Conservation (phyloP, 1,140 invertebrate genomes). For the Ips typographus region DNA sequence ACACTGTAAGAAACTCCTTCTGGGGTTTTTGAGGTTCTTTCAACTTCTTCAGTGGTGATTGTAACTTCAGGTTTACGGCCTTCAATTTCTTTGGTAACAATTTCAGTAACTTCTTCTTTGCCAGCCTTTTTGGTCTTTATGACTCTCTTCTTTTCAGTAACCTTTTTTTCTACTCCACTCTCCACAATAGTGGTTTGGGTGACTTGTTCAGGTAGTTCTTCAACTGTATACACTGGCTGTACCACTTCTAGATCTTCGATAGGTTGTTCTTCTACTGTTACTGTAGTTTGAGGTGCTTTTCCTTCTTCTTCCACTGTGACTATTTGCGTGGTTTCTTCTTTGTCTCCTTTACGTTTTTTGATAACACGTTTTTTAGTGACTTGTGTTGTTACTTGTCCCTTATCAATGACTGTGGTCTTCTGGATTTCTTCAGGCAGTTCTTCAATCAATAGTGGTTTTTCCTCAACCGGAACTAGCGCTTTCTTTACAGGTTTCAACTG, state of each 20-base stretch:
- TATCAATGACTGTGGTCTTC: conserved; percentile 41
- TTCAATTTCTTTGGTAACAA: conserved; percentile 54
- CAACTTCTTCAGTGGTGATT: conserved; percentile 42
- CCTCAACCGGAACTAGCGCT: conserved; percentile 49
- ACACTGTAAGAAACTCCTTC: conserved; percentile 41
- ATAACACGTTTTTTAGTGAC: conserved; percentile 43
- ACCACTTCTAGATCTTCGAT: conserved; percentile 42
- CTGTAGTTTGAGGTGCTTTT: conserved; percentile 36
- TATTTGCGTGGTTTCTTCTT: conserved; percentile 45
- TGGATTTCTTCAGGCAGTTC: conserved; percentile 44
- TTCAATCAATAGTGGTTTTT: conserved; percentile 38
- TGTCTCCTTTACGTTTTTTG: conserved; percentile 43
- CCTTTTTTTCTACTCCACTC: conserved; percentile 43
- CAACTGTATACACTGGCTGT: conserved; percentile 37
- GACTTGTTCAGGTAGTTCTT: conserved; percentile 53
- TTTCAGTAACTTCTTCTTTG: conserved; percentile 53
- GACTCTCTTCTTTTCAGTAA: conserved; percentile 48
- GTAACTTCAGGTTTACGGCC: conserved; percentile 46
- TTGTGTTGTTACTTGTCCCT: conserved; percentile 41
- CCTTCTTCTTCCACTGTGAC: conserved; percentile 33
- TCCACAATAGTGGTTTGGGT: conserved; percentile 47
- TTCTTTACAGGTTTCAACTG: conserved; percentile 46
- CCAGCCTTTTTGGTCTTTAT: conserved; percentile 53
- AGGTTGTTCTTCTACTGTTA: conserved; percentile 38
- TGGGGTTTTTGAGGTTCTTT: conserved; percentile 51